Percentiles rank a stretch among this genome's conserved stretches.
These are phyloP conservation scores for Octonoba sinensis DNA, from an alignment of 2,888 invertebrate genomes.

Conservation along the genomic window DNA sequence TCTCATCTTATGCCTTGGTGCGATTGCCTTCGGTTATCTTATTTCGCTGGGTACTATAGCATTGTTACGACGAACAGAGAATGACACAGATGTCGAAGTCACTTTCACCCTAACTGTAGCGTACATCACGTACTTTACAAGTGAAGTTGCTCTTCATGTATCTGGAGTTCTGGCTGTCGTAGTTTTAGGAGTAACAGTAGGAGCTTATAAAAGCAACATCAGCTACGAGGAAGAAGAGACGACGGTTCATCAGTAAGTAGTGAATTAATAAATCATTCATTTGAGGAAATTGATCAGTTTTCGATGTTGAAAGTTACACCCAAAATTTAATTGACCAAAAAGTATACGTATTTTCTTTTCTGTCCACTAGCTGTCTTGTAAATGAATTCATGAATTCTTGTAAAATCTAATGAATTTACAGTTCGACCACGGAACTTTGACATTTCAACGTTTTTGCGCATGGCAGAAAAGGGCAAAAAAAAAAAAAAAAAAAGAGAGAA, in stretches of 20 bases:
- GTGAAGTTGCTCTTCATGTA: conserved; percentile 67
- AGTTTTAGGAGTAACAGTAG: conserved; percentile 72
- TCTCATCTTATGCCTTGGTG: conserved; percentile 69
- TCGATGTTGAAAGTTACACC: too few species aligned
- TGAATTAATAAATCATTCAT: not conserved
- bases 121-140: conserved; percentile 71
- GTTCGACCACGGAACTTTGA: too few species aligned
- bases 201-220: conserved; percentile 71
- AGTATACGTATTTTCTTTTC: too few species aligned
- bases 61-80: conserved; percentile 71
- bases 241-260: conserved; percentile 41
- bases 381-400: too few species aligned
- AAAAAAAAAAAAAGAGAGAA: too few species aligned
- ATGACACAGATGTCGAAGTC: conserved; percentile 72
- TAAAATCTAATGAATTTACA: too few species aligned
- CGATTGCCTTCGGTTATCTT: conserved; percentile 71
- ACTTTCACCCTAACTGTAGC: conserved; percentile 72
- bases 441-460: too few species aligned
- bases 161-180: conserved; percentile 73
- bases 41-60: conserved; percentile 71
- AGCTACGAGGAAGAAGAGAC: conserved; percentile 72
- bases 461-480: too few species aligned
- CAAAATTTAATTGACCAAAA: too few species aligned
- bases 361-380: too few species aligned
- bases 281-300: too few species aligned